Evolutionary conservation across 2,113 vertebrate genomes (phyloP).

Genomic region (Chamaea fasciata): DNA sequence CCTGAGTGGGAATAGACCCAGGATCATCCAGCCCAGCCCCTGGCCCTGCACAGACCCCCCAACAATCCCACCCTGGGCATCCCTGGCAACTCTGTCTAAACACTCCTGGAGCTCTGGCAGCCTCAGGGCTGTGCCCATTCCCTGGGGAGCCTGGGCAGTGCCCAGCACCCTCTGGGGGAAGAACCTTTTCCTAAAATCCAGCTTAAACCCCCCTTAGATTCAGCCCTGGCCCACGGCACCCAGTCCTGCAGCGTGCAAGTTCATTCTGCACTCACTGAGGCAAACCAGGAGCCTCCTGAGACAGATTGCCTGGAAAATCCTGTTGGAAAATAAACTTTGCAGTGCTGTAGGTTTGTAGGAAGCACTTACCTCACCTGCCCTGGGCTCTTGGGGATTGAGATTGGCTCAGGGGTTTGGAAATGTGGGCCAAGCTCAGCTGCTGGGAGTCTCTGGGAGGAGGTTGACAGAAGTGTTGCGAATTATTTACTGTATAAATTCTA

Average conservation of each 20-base stretch:
- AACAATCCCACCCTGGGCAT: not conserved
- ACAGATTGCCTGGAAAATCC: not conserved
- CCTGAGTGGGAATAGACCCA: not conserved
- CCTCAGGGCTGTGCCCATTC: not conserved
- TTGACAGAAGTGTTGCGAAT: not conserved
- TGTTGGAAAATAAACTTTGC: not conserved
- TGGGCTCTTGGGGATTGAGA: not conserved
- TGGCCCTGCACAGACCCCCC: not conserved
- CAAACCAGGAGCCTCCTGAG: not conserved
- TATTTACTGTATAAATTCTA: not conserved
- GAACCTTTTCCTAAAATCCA: not conserved
- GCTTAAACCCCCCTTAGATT: not conserved
- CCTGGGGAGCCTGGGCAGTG: not conserved
- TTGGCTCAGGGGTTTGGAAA: not conserved
- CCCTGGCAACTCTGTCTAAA: not conserved
- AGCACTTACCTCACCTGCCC: not conserved
- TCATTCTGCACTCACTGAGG: not conserved
- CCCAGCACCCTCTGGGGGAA: not conserved
- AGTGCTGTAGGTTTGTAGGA: not conserved
- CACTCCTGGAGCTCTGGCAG: not conserved
- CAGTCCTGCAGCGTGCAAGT: accelerated
- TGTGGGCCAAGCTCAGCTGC: not conserved
- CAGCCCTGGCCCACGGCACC: accelerated
- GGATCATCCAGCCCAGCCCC: accelerated
- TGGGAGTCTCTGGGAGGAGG: not conserved